Conservation (phyloP, 2,888 invertebrate species). For the Vanessa cardui region DNA sequence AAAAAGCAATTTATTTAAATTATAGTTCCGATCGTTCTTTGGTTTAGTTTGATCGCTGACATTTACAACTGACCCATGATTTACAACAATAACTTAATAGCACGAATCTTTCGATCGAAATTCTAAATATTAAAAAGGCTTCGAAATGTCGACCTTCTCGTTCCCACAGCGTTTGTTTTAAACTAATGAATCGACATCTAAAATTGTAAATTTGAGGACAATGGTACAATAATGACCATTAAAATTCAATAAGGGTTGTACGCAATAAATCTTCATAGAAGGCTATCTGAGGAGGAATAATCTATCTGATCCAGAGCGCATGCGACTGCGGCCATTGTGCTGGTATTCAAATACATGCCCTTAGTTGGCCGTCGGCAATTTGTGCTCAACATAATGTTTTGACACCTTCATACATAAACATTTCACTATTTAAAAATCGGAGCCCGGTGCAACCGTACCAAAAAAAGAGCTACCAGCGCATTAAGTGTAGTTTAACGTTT, state of each 20-base stretch:
- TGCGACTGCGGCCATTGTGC: slow-evolving; percentile 58
- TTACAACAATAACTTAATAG: slow-evolving; percentile 47
- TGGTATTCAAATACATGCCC: slow-evolving; percentile 77
- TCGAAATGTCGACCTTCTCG: slow-evolving; percentile 50
- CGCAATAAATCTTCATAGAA: slow-evolving; percentile 79
- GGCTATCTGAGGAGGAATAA: slow-evolving; percentile 77
- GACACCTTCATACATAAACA: slow-evolving; percentile 80
- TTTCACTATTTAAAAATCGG: slow-evolving; percentile 56
- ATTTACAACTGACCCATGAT: slow-evolving; percentile 50
- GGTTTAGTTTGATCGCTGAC: slow-evolving; percentile 41
- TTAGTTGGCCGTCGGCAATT: slow-evolving; percentile 70
- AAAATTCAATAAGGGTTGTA: slow-evolving; percentile 74
- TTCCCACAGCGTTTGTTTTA: slow-evolving; percentile 48
- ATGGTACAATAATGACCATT: slow-evolving; percentile 69
- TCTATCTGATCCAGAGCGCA: slow-evolving; percentile 74
- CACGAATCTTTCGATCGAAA: slow-evolving; percentile 53
- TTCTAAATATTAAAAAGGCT: slow-evolving; percentile 51
- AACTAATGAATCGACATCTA: slow-evolving; percentile 41
- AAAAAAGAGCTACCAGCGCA: too few species aligned
- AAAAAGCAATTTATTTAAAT: slow-evolving; percentile 30
- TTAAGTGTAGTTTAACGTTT: background rate
- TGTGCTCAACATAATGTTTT: slow-evolving; percentile 72
- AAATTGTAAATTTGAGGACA: slow-evolving; percentile 53
- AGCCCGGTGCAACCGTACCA: slow-evolving; percentile 33
- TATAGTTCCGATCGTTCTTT: slow-evolving; percentile 27